Percentiles rank a stretch among this genome's conserved stretches.
phyloP scores from a whole-genome alignment of 2,113 vertebrate species.

The Thermophis baileyi region DNA sequence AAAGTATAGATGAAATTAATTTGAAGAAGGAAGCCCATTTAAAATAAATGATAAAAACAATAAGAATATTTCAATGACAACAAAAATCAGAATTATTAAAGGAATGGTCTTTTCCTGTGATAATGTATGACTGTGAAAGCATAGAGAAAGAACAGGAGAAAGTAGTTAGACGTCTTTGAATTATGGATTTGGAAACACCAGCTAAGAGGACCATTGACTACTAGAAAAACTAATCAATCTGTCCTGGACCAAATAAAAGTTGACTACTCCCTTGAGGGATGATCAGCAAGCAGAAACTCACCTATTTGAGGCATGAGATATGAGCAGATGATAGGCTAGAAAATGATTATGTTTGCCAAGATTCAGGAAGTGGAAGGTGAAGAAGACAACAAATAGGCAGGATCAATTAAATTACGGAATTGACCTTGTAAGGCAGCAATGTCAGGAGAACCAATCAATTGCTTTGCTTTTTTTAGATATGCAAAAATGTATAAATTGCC shows the following conservation, averaged over 20 bases:
- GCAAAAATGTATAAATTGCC: neutral
- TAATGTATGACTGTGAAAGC: neutral
- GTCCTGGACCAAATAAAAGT: neutral
- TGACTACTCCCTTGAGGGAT: neutral
- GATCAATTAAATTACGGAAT: neutral
- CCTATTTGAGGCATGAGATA: neutral
- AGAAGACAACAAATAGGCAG: neutral
- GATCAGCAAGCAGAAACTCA: neutral
- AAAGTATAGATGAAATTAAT: neutral
- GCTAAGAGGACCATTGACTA: neutral
- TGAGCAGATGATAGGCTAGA: neutral
- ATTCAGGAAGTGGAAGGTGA: neutral
- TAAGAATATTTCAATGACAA: neutral
- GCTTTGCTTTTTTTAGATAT: neutral
- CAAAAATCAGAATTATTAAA: neutral
- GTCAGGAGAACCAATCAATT: neutral
- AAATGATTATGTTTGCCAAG: neutral
- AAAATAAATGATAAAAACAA: neutral
- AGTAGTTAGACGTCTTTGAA: neutral
- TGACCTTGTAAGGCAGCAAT: neutral
- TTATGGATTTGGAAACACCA: neutral
- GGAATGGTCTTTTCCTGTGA: neutral
- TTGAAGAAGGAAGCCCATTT: neutral
- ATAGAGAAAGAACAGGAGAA: neutral
- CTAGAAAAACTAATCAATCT: neutral